Base-by-base conservation (phyloP, 2,888 invertebrate genomes). In the Malacosoma neustria region DNA sequence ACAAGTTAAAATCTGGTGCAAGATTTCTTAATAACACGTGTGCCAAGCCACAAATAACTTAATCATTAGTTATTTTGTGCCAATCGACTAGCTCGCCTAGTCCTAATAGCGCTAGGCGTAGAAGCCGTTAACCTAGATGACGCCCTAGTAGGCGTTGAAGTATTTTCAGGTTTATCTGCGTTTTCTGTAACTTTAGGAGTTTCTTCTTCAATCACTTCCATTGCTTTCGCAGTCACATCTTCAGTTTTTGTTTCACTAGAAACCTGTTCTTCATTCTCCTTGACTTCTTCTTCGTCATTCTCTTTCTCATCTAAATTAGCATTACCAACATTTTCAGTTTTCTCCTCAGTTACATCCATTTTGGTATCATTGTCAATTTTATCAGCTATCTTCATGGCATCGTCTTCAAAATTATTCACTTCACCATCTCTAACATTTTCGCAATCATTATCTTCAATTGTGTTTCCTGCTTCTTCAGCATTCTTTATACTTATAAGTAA, bases 11-110 rank as follows among this genome's bases (percentile, higher is more conserved):
- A n/a, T n/a, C n/a, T n/a, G n/a, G n/a, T n/a, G n/a, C n/a, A n/a
- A n/a, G n/a, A n/a, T n/a, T n/a, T n/a, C n/a, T n/a, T n/a, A n/a
- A n/a, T n/a, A n/a, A n/a, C n/a, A n/a, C n/a, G n/a, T n/a, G n/a
- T n/a, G n/a, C n/a, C n/a, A n/a, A n/a, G n/a, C n/a, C n/a, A n/a
- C n/a, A n/a, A n/a, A n/a, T n/a, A n/a, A n/a, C n/a, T n/a, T n/a
- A 13, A 36, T 13, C 11, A 14, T 11, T 33, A 30, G 30, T 33
- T 33, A n/a, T 13, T 11, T 34, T 68, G 62, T 1, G 52, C 43
- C 1, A 76, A 49, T 39, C 51, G 57, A 41, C 79, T 81, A 0
- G 74, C 55, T 0, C 80, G 61, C 7, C 81, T 55, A 1, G 80
- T 80, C 13, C 57, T 61, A 6, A 80, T 55, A 1, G 62, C 46